phyloP scores from a whole-genome alignment of 2,113 vertebrate genomes.

The Trogon surrucura region DNA sequence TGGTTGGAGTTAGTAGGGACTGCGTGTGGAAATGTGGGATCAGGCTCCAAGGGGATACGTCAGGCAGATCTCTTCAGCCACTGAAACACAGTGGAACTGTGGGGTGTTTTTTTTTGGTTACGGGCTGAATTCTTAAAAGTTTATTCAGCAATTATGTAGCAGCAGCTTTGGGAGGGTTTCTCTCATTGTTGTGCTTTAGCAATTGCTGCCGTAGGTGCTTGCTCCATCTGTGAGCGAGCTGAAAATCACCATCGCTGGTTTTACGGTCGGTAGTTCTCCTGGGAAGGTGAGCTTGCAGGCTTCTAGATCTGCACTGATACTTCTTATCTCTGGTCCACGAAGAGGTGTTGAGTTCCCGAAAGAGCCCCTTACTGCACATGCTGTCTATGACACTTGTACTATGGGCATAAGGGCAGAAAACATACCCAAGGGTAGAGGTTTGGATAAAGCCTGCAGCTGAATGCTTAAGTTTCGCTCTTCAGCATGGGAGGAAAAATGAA shows the following conservation, averaged over 20 bases:
- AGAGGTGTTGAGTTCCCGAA: neutral
- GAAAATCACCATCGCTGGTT: neutral
- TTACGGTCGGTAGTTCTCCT: neutral
- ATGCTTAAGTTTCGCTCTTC: neutral
- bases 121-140: neutral
- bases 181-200: neutral
- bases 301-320: neutral
- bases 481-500: neutral
- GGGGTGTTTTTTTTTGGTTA: neutral
- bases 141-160: neutral
- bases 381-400: neutral
- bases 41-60: neutral
- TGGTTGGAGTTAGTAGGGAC: rapidly evolving
- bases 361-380: neutral
- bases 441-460: neutral
- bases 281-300: neutral
- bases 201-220: neutral
- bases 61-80: neutral
- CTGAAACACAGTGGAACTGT: neutral
- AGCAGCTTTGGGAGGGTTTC: conserved; percentile 18
- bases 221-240: neutral
- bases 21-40: rapidly evolving
- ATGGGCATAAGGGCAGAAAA: neutral
- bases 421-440: neutral
- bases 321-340: neutral